These are phyloP conservation scores for Charina bottae DNA, from an alignment of 2,113 vertebrate species.

Conservation along the genomic window DNA sequence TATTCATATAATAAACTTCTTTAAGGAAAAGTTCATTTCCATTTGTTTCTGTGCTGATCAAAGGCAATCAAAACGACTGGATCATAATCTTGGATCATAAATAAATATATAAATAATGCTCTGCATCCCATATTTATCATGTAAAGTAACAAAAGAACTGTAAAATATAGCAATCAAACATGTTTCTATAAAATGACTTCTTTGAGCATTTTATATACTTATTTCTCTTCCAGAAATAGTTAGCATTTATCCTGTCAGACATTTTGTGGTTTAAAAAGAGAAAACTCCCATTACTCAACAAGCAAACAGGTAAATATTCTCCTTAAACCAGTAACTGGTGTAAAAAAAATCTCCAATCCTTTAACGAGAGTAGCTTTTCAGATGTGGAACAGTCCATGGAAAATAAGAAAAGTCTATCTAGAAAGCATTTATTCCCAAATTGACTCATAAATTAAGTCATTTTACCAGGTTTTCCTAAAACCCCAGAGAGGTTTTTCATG, in stretches of 20 bases:
- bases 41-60: constrained; percentile 53
- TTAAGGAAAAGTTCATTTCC: constrained; percentile 25
- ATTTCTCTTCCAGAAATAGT: constrained; percentile 29
- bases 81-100: not conserved
- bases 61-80: constrained; percentile 40
- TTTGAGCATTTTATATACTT: constrained; percentile 22
- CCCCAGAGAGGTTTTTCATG: not conserved
- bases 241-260: constrained; percentile 4
- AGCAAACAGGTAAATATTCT: constrained; percentile 51
- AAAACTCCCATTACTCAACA: constrained; percentile 48
- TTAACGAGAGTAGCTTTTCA: not conserved
- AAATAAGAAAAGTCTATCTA: not conserved
- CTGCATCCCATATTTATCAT: constrained; percentile 19
- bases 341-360: constrained; percentile 21
- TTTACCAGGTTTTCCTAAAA: not conserved
- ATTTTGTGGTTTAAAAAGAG: constrained; percentile 39
- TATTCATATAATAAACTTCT: constrained; percentile 39
- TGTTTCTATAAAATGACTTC: constrained; percentile 39
- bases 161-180: constrained; percentile 52
- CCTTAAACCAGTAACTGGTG: constrained; percentile 52
- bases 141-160: constrained; percentile 12
- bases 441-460: not conserved
- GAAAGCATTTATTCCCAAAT: not conserved
- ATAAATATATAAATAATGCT: not conserved
- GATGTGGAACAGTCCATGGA: not conserved